phyloP scores from a whole-genome alignment of 2,888 invertebrate genomes.

The Octodonta nipae region DNA sequence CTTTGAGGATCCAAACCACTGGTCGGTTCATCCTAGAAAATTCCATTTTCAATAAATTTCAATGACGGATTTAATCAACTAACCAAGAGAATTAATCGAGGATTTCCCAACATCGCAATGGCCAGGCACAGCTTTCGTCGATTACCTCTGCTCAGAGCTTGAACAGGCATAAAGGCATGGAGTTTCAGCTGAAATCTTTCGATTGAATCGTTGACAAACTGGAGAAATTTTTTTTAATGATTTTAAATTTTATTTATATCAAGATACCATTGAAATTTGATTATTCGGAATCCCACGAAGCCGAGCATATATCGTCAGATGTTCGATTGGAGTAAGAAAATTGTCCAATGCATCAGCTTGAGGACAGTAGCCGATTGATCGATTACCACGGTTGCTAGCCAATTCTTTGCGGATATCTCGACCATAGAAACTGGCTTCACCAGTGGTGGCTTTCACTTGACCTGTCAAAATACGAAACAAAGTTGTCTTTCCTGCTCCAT shows the following conservation, averaged over 20 bases:
- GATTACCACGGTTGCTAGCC: conserved; percentile 39
- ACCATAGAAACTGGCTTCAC: conserved; percentile 49
- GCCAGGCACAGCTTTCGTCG: conserved; percentile 44
- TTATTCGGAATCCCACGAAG: conserved; percentile 34
- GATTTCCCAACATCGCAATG: conserved; percentile 41
- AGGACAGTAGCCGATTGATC: conserved; percentile 43
- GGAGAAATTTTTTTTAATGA: too few species aligned
- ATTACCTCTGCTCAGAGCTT: conserved; percentile 45
- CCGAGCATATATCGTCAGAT: conserved; percentile 39
- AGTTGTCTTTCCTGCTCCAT: conserved; percentile 77
- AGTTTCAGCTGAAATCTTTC: too few species aligned
- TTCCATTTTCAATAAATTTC: too few species aligned
- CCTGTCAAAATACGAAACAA: conserved; percentile 87
- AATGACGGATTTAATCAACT: too few species aligned
- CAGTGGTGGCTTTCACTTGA: conserved; percentile 56
- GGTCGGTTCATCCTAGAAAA: conserved; percentile 41
- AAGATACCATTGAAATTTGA: too few species aligned
- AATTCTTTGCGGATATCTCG: conserved; percentile 13
- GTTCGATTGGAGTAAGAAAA: conserved; percentile 42
- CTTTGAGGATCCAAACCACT: conserved; percentile 32
- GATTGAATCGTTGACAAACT: too few species aligned
- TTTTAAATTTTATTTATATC: too few species aligned
- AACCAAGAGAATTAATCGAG: conserved; percentile 41
- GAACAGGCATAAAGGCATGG: too few species aligned
- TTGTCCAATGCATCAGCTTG: conserved; percentile 44